These are phyloP conservation scores for Apamea anceps DNA, from an alignment of 2,888 invertebrate species.

Conservation along the genomic window DNA sequence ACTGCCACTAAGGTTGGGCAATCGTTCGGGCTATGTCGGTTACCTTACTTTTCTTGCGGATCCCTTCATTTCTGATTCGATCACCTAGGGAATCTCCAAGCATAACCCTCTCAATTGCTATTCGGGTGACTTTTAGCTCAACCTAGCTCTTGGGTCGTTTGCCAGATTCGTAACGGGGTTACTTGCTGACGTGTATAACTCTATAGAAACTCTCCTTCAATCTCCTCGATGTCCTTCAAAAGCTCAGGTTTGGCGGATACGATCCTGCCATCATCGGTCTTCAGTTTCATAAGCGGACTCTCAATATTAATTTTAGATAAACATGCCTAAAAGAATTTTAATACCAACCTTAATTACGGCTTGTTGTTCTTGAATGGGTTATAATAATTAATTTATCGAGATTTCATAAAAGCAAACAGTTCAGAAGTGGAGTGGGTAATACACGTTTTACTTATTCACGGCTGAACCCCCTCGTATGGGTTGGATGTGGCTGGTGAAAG, in stretches of 20 bases:
- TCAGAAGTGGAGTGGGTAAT: slow-evolving; percentile 54
- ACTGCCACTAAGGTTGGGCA: background rate
- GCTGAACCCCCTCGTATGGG: slow-evolving; percentile 41
- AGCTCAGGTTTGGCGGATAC: background rate
- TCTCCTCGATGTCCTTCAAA: background rate
- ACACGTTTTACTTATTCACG: slow-evolving; percentile 57
- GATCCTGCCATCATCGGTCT: background rate
- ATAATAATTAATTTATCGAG: slow-evolving; percentile 36
- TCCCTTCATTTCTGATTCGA: background rate
- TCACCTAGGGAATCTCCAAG: background rate
- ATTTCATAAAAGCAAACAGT: slow-evolving; percentile 50
- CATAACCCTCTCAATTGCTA: background rate
- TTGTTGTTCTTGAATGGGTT: slow-evolving; percentile 30
- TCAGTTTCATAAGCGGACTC: background rate
- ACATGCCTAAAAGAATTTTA: background rate
- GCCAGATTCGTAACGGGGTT: background rate
- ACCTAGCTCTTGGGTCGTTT: background rate
- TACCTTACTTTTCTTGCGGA: background rate
- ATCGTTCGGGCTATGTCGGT: background rate
- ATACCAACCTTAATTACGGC: slow-evolving; percentile 15
- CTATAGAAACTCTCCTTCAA: background rate
- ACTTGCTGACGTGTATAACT: background rate
- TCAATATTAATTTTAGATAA: background rate
- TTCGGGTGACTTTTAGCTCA: background rate
- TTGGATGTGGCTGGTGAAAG: slow-evolving; percentile 60